phyloP scores from a whole-genome alignment of 1,140 invertebrate species.

The Hypsibius dujardini region DNA sequence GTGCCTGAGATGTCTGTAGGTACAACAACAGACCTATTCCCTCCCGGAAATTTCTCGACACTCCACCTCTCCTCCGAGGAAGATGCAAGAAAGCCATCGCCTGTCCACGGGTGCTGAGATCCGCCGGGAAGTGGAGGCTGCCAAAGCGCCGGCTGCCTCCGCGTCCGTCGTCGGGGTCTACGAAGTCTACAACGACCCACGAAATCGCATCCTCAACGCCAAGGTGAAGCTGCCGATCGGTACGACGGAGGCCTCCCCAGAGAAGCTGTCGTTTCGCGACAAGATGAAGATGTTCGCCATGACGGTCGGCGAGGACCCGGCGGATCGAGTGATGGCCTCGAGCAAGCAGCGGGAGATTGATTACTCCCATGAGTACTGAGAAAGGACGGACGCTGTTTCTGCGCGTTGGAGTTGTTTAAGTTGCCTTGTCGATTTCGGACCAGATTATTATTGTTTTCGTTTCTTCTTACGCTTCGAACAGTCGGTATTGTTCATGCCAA shows the following conservation, averaged over 20 bases:
- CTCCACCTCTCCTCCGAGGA: not conserved
- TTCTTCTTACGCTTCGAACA: too few relatives aligned
- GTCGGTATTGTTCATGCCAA: too few relatives aligned
- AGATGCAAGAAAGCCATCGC: constrained; percentile 26
- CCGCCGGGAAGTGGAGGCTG: constrained; percentile 23
- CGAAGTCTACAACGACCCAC: constrained; percentile 62
- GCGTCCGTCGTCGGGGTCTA: constrained; percentile 82
- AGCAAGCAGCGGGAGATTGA: constrained; percentile 19
- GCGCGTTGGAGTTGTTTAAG: too few relatives aligned
- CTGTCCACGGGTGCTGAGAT: constrained; percentile 24
- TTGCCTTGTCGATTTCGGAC: too few relatives aligned
- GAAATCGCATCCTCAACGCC: constrained; percentile 14
- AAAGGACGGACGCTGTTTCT: too few relatives aligned
- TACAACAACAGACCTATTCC: not conserved
- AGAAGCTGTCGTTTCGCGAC: constrained; percentile 76
- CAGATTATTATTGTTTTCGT: too few relatives aligned
- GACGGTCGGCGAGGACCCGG: constrained; percentile 53
- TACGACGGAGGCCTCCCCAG: constrained; percentile 38
- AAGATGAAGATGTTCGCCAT: constrained; percentile 95
- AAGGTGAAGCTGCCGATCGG: constrained; percentile 18
- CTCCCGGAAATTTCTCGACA: not conserved
- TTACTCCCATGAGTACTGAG: too few relatives aligned
- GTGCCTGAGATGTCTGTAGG: too few relatives aligned
- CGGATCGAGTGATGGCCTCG: constrained; percentile 19
- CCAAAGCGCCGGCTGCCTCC: constrained; percentile 46